These are phyloP conservation scores for Tetrax tetrax DNA, from an alignment of 2,113 vertebrate genomes.

Conservation along the genomic window DNA sequence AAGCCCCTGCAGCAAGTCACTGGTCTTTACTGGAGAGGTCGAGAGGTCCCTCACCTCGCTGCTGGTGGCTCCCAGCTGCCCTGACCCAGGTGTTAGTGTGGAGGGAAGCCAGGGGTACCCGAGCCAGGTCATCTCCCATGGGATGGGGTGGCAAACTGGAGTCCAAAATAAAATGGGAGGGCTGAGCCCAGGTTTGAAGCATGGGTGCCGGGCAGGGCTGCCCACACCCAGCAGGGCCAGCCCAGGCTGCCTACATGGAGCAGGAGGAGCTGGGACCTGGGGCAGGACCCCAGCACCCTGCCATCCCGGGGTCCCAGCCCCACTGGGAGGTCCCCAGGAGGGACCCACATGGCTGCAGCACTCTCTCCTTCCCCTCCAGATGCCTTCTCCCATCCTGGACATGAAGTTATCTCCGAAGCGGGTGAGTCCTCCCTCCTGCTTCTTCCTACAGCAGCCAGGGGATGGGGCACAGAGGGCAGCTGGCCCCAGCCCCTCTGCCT, in stretches of 20 bases:
- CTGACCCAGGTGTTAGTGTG: neutral
- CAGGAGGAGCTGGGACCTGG: neutral
- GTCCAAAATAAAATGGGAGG: neutral
- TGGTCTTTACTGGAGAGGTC: fast-evolving
- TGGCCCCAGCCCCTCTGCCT: neutral
- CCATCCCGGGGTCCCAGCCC: neutral
- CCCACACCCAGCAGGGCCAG: neutral
- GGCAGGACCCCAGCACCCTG: too few species aligned
- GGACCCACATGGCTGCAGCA: neutral
- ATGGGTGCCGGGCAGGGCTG: neutral
- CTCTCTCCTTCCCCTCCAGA: constrained; percentile 51
- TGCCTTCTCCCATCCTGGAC: constrained; percentile 78
- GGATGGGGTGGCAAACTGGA: too few species aligned
- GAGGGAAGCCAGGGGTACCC: neutral
- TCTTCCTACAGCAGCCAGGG: neutral
- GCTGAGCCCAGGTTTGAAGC: neutral
- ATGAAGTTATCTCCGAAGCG: constrained; percentile 86
- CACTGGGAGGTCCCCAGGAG: neutral
- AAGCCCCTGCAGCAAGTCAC: neutral
- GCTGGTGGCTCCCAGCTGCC: neutral
- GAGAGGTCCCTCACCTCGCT: neutral
- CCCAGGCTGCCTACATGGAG: neutral
- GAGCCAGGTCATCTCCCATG: neutral
- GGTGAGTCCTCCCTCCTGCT: constrained; percentile 67
- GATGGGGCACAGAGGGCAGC: neutral